Percentiles rank a stretch among this genome's conserved stretches.
Conservation (phyloP, 2,888 invertebrate species). For the Synergus japonicus region DNA sequence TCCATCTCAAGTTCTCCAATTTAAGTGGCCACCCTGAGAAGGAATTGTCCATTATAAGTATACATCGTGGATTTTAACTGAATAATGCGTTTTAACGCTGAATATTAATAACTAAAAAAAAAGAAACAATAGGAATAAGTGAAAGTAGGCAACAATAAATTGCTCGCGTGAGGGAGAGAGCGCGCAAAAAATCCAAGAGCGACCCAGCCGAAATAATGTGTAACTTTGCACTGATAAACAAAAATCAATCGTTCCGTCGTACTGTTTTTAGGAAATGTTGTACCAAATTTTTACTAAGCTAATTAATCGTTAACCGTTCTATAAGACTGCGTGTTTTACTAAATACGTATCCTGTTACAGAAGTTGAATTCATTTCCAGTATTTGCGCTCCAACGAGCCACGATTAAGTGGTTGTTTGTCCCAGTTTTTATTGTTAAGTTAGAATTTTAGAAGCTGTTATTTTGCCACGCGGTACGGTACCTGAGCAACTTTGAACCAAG, state of each 20-base stretch:
- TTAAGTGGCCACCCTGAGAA: neutral
- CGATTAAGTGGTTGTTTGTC: constrained; percentile 2
- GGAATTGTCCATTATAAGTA: constrained; percentile 1
- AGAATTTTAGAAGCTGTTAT: constrained; percentile 39
- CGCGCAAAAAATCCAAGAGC: constrained; percentile 40
- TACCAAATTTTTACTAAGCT: constrained; percentile 67
- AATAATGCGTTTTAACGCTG: neutral
- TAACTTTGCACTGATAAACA: constrained; percentile 40
- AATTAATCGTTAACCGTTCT: constrained; percentile 56
- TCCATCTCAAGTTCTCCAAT: neutral
- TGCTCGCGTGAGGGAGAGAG: constrained; percentile 37
- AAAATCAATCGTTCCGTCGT: constrained; percentile 62
- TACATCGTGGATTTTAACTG: neutral
- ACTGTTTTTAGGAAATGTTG: constrained; percentile 63
- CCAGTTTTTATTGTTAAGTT: constrained; percentile 31
- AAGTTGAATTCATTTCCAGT: constrained; percentile 56
- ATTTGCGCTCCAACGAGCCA: constrained; percentile 64
- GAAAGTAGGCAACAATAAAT: constrained; percentile 3
- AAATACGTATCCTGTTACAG: constrained; percentile 67
- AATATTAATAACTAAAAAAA: neutral
- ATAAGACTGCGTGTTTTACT: constrained; percentile 76
- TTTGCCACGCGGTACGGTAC: constrained; percentile 69
- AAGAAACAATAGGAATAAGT: neutral
- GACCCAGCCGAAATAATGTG: neutral
- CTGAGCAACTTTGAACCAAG: constrained; percentile 67